These are phyloP conservation scores for Falco punctatus DNA, from an alignment of 2,113 vertebrate species.

Conservation along the genomic window DNA sequence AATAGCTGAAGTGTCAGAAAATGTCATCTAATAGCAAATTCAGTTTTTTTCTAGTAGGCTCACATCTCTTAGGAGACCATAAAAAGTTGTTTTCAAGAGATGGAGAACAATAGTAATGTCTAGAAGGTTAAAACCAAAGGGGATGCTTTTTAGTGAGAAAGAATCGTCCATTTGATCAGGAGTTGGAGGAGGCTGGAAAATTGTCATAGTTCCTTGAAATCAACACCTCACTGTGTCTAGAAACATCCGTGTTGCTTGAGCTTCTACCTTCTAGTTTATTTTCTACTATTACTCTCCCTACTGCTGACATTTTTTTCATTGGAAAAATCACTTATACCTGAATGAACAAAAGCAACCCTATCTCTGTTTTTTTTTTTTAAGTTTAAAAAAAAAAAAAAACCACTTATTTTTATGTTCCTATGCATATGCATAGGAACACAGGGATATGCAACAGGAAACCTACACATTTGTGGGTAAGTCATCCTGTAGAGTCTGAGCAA, in stretches of 20 bases:
- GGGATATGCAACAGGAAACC: neutral
- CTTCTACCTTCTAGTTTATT: neutral
- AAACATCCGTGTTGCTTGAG: neutral
- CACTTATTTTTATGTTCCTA: rapidly evolving
- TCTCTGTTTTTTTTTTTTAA: neutral
- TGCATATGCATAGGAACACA: neutral
- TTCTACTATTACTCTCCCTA: neutral
- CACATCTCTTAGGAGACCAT: neutral
- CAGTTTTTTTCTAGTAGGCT: conserved; percentile 13
- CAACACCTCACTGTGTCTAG: neutral
- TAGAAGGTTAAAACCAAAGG: conserved; percentile 6
- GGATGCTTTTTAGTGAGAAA: neutral
- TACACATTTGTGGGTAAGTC: rapidly evolving
- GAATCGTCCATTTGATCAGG: neutral
- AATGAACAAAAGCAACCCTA: neutral
- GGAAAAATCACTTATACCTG: neutral
- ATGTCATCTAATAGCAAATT: conserved; percentile 15
- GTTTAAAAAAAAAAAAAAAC: neutral
- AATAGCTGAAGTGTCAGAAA: conserved; percentile 19
- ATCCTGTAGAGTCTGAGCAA: neutral
- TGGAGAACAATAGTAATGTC: neutral
- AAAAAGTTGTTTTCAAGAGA: neutral
- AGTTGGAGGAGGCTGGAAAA: neutral
- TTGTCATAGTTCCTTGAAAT: conserved; percentile 6
- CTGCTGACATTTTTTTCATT: neutral